phyloP scores from a whole-genome alignment of 2,797 vertebrate species.

The Spheniscus humboldti region DNA sequence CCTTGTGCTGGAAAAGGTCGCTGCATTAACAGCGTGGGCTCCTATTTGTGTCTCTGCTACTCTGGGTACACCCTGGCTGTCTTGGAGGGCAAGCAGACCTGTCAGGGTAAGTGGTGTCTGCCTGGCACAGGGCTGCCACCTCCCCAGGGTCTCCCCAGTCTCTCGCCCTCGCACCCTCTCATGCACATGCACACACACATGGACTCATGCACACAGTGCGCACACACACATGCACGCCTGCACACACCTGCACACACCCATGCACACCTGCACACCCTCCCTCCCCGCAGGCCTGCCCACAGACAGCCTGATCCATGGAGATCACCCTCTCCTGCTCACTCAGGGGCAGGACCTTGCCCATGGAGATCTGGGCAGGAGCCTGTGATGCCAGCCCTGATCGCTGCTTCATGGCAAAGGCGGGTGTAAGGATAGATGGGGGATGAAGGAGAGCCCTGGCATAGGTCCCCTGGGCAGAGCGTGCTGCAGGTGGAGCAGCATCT shows the following conservation, averaged over 20 bases:
- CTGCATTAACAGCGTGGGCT: constrained; percentile 87
- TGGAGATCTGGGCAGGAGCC: neutral
- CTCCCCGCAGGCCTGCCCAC: neutral
- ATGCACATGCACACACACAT: too few relatives aligned
- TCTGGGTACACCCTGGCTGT: constrained; percentile 82
- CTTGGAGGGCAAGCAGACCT: constrained; percentile 81
- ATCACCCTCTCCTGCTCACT: neutral
- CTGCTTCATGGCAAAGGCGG: neutral
- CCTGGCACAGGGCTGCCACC: neutral
- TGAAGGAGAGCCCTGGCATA: neutral
- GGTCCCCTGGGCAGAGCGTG: neutral
- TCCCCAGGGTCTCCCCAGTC: neutral
- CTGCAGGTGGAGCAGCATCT: neutral
- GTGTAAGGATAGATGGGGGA: neutral
- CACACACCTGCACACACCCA: neutral
- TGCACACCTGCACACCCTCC: neutral
- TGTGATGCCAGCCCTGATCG: neutral
- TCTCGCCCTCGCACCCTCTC: fast-evolving
- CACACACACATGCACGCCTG: neutral
- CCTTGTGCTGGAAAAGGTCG: constrained; percentile 85
- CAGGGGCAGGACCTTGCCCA: neutral
- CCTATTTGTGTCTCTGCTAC: constrained; percentile 88
- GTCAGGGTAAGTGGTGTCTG: constrained; percentile 81
- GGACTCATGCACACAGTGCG: neutral
- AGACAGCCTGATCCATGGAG: neutral